A percentile compares a stretch with the other conserved stretches of the same genome.
Conservation (phyloP, 2,888 invertebrate genomes). For the Sphinx pinastri region DNA sequence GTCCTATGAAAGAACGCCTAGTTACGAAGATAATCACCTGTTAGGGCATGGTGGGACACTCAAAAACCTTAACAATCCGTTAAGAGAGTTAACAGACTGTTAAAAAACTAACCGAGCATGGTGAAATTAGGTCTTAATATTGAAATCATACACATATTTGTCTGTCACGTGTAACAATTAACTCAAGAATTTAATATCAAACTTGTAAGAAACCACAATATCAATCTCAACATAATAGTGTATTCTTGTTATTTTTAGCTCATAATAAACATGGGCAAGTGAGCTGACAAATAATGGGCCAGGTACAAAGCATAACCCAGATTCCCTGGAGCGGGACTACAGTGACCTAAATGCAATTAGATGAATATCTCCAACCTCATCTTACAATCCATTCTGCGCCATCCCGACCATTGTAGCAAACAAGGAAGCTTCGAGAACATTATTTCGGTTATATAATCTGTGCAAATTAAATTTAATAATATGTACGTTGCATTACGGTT, state of each 20-base stretch:
- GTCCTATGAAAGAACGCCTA: too few relatives aligned
- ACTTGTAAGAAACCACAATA: neutral
- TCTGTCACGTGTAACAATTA: neutral
- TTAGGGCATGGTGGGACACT: too few relatives aligned
- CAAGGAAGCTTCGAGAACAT: slow-evolving; percentile 14
- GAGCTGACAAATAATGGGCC: slow-evolving; percentile 27
- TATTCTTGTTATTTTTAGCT: slow-evolving; percentile 10
- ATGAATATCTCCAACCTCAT: slow-evolving; percentile 33
- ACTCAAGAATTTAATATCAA: neutral
- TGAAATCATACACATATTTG: too few relatives aligned
- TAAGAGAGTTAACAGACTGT: too few relatives aligned
- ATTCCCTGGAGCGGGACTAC: slow-evolving; percentile 41
- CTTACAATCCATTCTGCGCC: slow-evolving; percentile 18
- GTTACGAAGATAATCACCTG: too few relatives aligned
- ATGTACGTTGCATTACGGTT: neutral
- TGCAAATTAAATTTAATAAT: neutral
- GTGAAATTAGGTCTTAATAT: too few relatives aligned
- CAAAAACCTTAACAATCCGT: too few relatives aligned
- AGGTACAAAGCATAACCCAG: slow-evolving; percentile 37
- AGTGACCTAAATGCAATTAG: slow-evolving; percentile 60
- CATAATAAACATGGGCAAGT: slow-evolving; percentile 10
- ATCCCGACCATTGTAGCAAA: slow-evolving; percentile 10
- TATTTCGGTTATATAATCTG: slow-evolving; percentile 11
- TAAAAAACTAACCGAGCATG: too few relatives aligned
- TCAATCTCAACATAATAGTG: neutral